Conservation (phyloP, 2,888 invertebrate genomes). For the Pterobdella sp. region DNA sequence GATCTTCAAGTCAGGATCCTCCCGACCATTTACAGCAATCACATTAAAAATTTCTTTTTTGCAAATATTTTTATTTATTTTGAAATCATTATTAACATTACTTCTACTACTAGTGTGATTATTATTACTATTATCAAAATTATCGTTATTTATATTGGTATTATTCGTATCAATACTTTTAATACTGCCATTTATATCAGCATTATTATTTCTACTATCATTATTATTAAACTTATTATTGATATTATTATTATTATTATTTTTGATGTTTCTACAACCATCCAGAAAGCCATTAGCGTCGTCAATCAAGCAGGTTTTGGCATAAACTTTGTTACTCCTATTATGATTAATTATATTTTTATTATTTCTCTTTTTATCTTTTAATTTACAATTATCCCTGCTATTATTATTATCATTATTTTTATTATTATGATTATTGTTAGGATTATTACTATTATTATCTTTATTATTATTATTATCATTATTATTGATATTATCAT, state of each 20-base stretch:
- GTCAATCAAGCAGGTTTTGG: background rate
- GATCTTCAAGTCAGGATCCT: too few relatives aligned
- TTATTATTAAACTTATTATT: background rate
- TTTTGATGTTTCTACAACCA: background rate
- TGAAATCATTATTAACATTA: background rate
- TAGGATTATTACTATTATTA: conserved; percentile 15
- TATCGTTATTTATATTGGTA: background rate
- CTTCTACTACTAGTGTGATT: background rate
- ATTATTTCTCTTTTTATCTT: conserved; percentile 7
- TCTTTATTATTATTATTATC: conserved; percentile 20
- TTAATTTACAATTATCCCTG: background rate
- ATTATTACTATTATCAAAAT: background rate
- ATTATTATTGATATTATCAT: conserved; percentile 17
- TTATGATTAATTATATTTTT: conserved; percentile 10
- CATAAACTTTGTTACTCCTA: conserved; percentile 12
- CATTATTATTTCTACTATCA: background rate
- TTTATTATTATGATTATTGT: conserved; percentile 10
- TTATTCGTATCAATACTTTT: background rate
- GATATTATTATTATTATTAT: background rate
- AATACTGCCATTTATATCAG: background rate
- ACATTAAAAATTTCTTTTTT: too few relatives aligned
- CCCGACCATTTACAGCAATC: too few relatives aligned
- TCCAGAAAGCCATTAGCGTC: background rate
- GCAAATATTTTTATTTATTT: background rate
- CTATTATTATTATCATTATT: conserved; percentile 13